A percentile compares a stretch with the other conserved stretches of the same genome.
phyloP scores from a whole-genome alignment of 1,140 invertebrate genomes.

The Bombus confusus region DNA sequence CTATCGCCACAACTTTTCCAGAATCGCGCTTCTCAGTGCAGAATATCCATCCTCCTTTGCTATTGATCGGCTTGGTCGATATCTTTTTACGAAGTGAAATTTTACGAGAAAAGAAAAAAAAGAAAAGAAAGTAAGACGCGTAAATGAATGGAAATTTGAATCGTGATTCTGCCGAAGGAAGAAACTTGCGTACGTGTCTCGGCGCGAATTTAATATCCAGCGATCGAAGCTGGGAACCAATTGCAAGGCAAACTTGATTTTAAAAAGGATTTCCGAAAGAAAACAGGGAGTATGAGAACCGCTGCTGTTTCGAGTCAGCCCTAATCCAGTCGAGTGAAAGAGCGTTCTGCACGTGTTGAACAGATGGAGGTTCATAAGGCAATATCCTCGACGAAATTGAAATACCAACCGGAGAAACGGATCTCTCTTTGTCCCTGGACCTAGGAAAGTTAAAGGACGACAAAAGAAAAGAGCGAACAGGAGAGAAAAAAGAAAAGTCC shows the following conservation, averaged over 20 bases:
- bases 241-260: neutral
- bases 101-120: no score
- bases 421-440: slow-evolving; percentile 52
- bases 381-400: slow-evolving; percentile 65
- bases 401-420: slow-evolving; percentile 56
- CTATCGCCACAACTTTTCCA: neutral
- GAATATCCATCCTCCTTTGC: neutral
- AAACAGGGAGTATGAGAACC: slow-evolving; percentile 55
- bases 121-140: neutral
- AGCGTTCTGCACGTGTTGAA: slow-evolving; percentile 63
- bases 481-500: slow-evolving; percentile 10
- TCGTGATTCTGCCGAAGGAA: neutral
- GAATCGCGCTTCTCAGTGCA: neutral
- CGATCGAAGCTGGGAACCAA: neutral
- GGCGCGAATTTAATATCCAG: neutral
- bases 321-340: slow-evolving; percentile 48
- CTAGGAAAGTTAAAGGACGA: neutral
- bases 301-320: slow-evolving; percentile 50
- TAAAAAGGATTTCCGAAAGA: neutral
- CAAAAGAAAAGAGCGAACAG: neutral
- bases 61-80: no score
- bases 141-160: neutral
- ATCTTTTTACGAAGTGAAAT: no score
- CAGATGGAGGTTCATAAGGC: slow-evolving; percentile 67
- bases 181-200: neutral